Percentiles rank a stretch among this genome's conserved stretches.
Conservation (phyloP, 2,888 invertebrate genomes). For the Melinaea menophilus region DNA sequence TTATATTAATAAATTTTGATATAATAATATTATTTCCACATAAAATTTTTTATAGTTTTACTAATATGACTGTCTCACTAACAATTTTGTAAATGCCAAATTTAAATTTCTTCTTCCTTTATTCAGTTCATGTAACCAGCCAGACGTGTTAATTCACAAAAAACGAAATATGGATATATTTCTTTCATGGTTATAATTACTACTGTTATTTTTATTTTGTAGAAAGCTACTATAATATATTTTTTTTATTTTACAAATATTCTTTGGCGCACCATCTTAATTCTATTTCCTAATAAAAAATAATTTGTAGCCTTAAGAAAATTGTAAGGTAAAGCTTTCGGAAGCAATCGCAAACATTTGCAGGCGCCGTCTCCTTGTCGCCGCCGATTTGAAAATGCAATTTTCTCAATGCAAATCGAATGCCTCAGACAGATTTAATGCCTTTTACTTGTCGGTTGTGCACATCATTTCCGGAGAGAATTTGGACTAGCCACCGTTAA, state of each 20-base stretch:
- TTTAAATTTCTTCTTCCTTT: conserved; percentile 16
- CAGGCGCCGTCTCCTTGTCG: conserved; percentile 56
- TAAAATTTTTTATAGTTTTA: conserved; percentile 12
- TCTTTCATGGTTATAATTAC: no score
- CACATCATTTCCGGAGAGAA: conserved; percentile 63
- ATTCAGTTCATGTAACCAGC: conserved; percentile 3
- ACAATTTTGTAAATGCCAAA: conserved; percentile 14
- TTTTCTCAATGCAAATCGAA: conserved; percentile 75
- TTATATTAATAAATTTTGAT: conserved; percentile 26
- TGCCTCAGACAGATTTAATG: conserved; percentile 72
- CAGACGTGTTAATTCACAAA: conserved; percentile 4
- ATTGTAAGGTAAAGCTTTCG: conserved; percentile 53
- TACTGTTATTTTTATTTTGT: no score
- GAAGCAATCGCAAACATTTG: conserved; percentile 61
- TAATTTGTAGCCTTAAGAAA: conserved; percentile 33
- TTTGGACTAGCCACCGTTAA: conserved; percentile 45
- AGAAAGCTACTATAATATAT: no score
- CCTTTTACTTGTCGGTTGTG: conserved; percentile 68
- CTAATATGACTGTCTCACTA: not conserved
- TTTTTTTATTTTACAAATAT: no score
- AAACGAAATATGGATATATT: no score
- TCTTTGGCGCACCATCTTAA: not conserved
- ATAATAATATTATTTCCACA: conserved; percentile 13
- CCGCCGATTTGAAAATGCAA: conserved; percentile 68
- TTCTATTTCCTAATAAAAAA: not conserved